Base-by-base conservation (phyloP, 92 coral and sea anemone species). In the Porites evermanni region DNA sequence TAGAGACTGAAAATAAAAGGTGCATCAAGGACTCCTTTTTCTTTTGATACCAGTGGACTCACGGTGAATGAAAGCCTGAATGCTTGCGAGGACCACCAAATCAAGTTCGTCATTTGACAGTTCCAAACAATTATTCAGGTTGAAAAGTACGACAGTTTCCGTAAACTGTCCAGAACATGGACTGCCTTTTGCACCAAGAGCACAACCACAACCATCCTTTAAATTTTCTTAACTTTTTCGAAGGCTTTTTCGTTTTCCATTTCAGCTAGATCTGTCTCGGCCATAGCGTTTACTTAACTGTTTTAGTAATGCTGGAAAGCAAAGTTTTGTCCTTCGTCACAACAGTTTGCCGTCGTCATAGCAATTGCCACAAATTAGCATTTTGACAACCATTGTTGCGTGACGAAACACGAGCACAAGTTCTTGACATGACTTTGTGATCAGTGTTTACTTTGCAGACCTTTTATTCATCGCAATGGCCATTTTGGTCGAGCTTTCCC, bases 61-160 rank as follows among this genome's bases (percentile, higher is more conserved):
- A 20, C 73, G n/a, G 59, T 76, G 88, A 70, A 89, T 90, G 72
- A 53, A 86, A 53, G 89, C 92, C 50, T 93, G 91, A 2, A 83
- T 93, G 74, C 74, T 93, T 11, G 89, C 69, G 64, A 91, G 88
- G 47, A 83, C 59, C 14, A 83, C 89, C 64, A 91, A 75, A 67
- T 91, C 89, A 13, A 88, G 86, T 54, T 91, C 84, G 24, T 71
- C 78, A 56, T 60, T 84, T 29, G 89, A 83, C 65, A 84, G 89
- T 79, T 85, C 93, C 81, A 92, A 50, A 80, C 88, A 80, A 74
- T 92, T 92, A 87, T 84, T 24, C 47, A 88, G 54, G 84, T 88
- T 91, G 19, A 71, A 83, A n/a, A 77, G 65, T 47, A 88, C 74
- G 23, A 61, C 86, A 8, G 53, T 71, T 68, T 83, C 80, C 50